phyloP scores from a whole-genome alignment of 2,888 invertebrate genomes.

The Poecilus cupreus region DNA sequence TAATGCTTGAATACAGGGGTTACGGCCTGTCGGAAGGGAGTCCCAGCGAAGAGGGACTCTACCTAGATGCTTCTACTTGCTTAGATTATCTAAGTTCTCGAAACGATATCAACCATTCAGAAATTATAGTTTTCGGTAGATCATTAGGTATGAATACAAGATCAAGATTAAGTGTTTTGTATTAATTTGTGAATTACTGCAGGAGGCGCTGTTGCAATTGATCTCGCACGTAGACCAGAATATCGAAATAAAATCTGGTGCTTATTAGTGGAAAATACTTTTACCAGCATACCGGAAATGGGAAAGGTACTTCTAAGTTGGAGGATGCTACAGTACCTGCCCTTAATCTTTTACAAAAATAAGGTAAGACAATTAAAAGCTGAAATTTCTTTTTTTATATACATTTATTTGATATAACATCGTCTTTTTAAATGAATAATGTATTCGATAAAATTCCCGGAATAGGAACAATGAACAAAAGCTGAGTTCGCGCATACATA shows the following conservation, averaged over 20 bases:
- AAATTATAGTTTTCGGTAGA: slow-evolving; percentile 93
- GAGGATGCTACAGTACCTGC: slow-evolving; percentile 83
- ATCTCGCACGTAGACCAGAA: slow-evolving; percentile 85
- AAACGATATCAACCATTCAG: slow-evolving; percentile 87
- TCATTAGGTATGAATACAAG: slow-evolving; percentile 79
- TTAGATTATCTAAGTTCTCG: slow-evolving; percentile 89
- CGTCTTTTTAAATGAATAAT: too few species aligned
- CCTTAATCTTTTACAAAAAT: slow-evolving; percentile 91
- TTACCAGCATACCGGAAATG: slow-evolving; percentile 96
- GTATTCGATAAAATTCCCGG: too few species aligned
- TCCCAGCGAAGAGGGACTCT: slow-evolving; percentile 91
- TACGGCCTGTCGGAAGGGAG: slow-evolving; percentile 94
- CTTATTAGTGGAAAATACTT: slow-evolving; percentile 94
- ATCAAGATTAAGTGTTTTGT: slow-evolving; percentile 67
- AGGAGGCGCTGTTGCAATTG: slow-evolving; percentile 95
- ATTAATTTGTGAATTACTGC: slow-evolving; percentile 62
- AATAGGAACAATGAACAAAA: too few species aligned
- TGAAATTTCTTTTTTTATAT: background rate
- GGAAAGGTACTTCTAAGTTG: slow-evolving; percentile 87
- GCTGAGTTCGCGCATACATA: too few species aligned
- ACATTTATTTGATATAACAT: too few species aligned
- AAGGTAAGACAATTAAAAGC: slow-evolving; percentile 78
- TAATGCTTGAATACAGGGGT: slow-evolving; percentile 96
- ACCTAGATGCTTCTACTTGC: slow-evolving; percentile 90
- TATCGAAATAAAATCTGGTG: slow-evolving; percentile 89